Evolutionary conservation across 1,140 invertebrate genomes (phyloP).

Genomic region (Drosophila asahinai): DNA sequence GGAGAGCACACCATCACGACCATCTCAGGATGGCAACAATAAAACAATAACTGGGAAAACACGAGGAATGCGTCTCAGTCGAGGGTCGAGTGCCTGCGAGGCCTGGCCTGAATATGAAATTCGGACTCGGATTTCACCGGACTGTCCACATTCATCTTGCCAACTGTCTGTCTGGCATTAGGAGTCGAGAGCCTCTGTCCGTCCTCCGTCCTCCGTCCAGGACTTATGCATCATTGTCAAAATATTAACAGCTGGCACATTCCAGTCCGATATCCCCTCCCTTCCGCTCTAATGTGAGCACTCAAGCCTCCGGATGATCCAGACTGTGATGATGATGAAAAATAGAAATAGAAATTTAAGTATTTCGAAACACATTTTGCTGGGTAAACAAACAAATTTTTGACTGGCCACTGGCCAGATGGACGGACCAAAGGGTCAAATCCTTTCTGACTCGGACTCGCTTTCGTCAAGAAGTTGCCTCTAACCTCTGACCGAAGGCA

Average conservation of each 20-base stretch:
- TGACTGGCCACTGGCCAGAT: slow-evolving; percentile 38
- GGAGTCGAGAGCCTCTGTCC: slow-evolving; percentile 42
- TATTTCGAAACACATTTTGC: slow-evolving; percentile 69
- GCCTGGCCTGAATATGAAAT: slow-evolving; percentile 79
- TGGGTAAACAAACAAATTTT: slow-evolving; percentile 48
- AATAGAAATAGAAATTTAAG: slow-evolving; percentile 76
- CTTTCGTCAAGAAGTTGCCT: slow-evolving; percentile 19
- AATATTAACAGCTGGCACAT: slow-evolving; percentile 82
- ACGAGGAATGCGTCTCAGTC: slow-evolving; percentile 35
- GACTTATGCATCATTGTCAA: slow-evolving; percentile 82
- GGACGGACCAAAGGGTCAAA: slow-evolving; percentile 66
- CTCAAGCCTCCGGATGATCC: slow-evolving; percentile 56
- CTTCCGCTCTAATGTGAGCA: slow-evolving; percentile 49
- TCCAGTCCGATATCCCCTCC: slow-evolving; percentile 25
- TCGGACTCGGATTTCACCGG: slow-evolving; percentile 73
- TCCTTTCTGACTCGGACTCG: slow-evolving; percentile 53
- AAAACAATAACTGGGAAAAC: slow-evolving; percentile 62
- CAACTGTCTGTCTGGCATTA: slow-evolving; percentile 77
- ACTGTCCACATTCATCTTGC: slow-evolving; percentile 82
- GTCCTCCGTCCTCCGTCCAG: slow-evolving; percentile 52
- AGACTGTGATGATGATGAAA: slow-evolving; percentile 66
- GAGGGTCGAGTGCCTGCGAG: slow-evolving; percentile 38
- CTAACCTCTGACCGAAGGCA: slow-evolving; percentile 14
- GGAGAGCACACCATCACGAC: slow-evolving; percentile 37
- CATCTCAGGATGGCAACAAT: slow-evolving; percentile 40